Percentiles rank a stretch among this genome's conserved stretches.
phyloP scores from a whole-genome alignment of 23 tunicate species.

The Clavelina lepadiformis region DNA sequence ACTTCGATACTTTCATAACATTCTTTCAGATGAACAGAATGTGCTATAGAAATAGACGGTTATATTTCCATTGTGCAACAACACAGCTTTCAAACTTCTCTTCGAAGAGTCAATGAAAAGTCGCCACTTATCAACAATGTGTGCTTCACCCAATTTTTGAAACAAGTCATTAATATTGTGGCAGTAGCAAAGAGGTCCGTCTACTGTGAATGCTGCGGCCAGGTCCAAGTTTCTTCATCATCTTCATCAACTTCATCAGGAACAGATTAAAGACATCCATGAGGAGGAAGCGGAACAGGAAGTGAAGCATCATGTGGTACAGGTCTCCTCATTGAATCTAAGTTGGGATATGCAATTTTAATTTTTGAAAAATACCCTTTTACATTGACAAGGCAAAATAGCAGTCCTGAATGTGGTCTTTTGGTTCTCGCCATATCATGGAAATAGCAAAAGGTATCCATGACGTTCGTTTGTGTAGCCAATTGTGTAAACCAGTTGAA shows the following conservation, averaged over 20 bases:
- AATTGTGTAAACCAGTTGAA: slow-evolving; percentile 19
- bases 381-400: slow-evolving; percentile 29
- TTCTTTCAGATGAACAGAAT: too few relatives aligned
- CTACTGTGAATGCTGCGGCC: too few relatives aligned
- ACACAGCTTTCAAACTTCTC: too few relatives aligned
- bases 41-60: too few relatives aligned
- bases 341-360: slow-evolving; percentile 30
- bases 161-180: too few relatives aligned
- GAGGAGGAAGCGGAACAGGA: slow-evolving; percentile 22
- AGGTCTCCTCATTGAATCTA: slow-evolving; percentile 13
- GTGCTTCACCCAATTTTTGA: too few relatives aligned
- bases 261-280: slow-evolving; percentile 1
- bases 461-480: slow-evolving; percentile 18
- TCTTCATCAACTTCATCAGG: slow-evolving; percentile 14
- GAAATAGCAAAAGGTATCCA: slow-evolving; percentile 25
- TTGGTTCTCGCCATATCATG: slow-evolving; percentile 36
- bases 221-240: too few relatives aligned
- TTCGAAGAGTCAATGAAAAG: too few relatives aligned
- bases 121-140: too few relatives aligned
- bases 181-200: too few relatives aligned
- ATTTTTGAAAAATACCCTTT: slow-evolving; percentile 21
- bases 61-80: too few relatives aligned
- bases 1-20: too few relatives aligned
- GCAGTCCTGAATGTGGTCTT: slow-evolving; percentile 24
- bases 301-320: slow-evolving; percentile 19